A percentile compares a stretch with the other conserved stretches of the same genome.
Conservation (phyloP, 2,797 vertebrate genomes). For the Lates japonicus region DNA sequence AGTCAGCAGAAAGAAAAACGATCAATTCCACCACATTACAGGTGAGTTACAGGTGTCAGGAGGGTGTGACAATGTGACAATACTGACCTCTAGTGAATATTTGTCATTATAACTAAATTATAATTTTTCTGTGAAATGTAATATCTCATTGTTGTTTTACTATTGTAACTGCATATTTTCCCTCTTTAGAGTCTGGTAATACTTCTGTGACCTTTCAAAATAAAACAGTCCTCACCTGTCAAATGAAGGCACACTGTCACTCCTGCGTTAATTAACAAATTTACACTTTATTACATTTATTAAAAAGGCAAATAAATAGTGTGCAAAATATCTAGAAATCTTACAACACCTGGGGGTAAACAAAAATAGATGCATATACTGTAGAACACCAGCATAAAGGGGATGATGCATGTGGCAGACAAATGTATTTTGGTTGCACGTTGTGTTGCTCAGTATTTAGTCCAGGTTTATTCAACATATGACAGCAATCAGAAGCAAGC, state of each 20-base stretch:
- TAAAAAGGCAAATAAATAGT: slow-evolving; percentile 74
- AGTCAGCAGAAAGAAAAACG: not conserved
- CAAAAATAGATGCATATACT: slow-evolving; percentile 55
- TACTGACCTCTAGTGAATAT: slow-evolving; percentile 26
- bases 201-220: slow-evolving; percentile 1
- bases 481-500: slow-evolving; percentile 73
- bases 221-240: not conserved
- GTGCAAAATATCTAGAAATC: slow-evolving; percentile 71
- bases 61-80: not conserved
- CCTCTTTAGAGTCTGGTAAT: not conserved
- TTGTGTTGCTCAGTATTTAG: slow-evolving; percentile 41
- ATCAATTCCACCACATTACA: not conserved
- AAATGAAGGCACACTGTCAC: slow-evolving; percentile 27
- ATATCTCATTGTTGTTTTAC: not conserved
- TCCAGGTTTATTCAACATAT: slow-evolving; percentile 61
- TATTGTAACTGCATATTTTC: not conserved
- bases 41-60: slow-evolving; percentile 2
- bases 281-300: slow-evolving; percentile 73
- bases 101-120: not conserved
- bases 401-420: slow-evolving; percentile 52
- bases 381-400: slow-evolving; percentile 37
- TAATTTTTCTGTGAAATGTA: not conserved
- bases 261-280: slow-evolving; percentile 70
- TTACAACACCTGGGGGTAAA: slow-evolving; percentile 60
- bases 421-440: slow-evolving; percentile 47